These are phyloP conservation scores for Muscicapa striata DNA, from an alignment of 2,797 vertebrate genomes.

Conservation along the genomic window DNA sequence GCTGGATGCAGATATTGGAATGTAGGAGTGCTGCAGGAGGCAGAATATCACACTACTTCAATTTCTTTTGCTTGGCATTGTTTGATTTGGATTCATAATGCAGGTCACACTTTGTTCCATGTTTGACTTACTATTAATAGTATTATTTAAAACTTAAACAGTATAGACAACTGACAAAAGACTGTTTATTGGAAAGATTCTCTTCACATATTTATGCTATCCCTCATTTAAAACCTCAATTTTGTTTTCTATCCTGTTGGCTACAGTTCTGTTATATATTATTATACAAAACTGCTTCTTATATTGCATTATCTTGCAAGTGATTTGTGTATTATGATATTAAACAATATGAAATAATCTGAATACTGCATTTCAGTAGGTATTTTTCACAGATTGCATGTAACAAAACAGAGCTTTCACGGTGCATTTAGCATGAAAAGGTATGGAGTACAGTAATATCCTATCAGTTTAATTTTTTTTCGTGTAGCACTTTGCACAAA, in stretches of 20 bases:
- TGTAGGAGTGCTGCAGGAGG: not conserved
- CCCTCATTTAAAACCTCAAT: not conserved
- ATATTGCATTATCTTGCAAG: not conserved
- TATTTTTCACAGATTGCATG: not conserved
- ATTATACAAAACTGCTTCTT: not conserved
- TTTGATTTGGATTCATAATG: not conserved
- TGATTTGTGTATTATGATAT: not conserved
- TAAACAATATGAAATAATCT: not conserved
- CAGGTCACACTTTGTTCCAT: not conserved
- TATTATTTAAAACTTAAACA: constrained; percentile 1
- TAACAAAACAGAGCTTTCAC: not conserved
- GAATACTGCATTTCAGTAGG: not conserved
- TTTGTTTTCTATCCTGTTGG: not conserved
- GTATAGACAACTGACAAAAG: not conserved
- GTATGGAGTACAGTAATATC: not conserved
- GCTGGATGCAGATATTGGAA: not conserved
- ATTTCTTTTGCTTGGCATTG: not conserved
- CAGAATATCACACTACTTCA: not conserved
- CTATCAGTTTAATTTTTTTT: not conserved
- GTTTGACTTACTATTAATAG: not conserved
- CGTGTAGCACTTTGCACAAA: not conserved
- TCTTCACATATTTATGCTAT: not conserved
- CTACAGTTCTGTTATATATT: not conserved
- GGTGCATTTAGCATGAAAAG: not conserved
- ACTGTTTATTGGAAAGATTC: not conserved